Conservation (phyloP, 2,888 invertebrate genomes). For the Melinopterus prodromus region DNA sequence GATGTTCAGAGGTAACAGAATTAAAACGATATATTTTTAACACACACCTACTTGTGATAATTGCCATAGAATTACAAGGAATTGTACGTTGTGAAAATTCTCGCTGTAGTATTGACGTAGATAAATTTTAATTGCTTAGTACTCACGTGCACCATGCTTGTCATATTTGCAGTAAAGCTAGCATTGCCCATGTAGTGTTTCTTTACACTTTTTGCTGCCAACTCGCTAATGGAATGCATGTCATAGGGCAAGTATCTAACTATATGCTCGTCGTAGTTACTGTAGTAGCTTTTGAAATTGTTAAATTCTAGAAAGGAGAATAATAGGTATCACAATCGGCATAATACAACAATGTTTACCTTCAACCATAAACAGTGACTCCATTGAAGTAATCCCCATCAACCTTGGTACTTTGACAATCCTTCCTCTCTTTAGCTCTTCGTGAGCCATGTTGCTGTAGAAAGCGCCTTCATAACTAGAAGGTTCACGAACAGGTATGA, state of each 20-base stretch:
- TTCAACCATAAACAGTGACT: slow-evolving; percentile 25
- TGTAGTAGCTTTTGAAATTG: slow-evolving; percentile 16
- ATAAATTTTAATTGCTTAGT: background rate
- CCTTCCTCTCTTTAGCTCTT: slow-evolving; percentile 24
- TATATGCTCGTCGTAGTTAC: slow-evolving; percentile 31
- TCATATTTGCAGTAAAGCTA: slow-evolving; percentile 24
- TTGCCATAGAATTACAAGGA: too few species aligned
- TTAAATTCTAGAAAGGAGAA: slow-evolving; percentile 21
- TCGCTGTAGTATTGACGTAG: too few species aligned
- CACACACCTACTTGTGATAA: too few species aligned
- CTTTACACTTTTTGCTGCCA: slow-evolving; percentile 24
- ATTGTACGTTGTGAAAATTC: too few species aligned
- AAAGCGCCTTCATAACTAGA: slow-evolving; percentile 15
- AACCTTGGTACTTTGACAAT: slow-evolving; percentile 25
- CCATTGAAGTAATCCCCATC: slow-evolving; percentile 32
- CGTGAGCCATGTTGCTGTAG: slow-evolving; percentile 20
- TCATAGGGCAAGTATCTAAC: slow-evolving; percentile 30
- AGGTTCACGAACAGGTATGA: slow-evolving; percentile 27
- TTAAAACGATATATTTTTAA: too few species aligned
- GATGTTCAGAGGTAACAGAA: too few species aligned
- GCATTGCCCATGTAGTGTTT: slow-evolving; percentile 27
- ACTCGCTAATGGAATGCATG: slow-evolving; percentile 30
- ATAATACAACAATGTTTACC: slow-evolving; percentile 15
- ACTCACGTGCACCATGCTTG: slow-evolving; percentile 33
- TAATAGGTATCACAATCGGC: background rate